Conservation (phyloP, 1,140 invertebrate species). For the Octopus bimaculoides region DNA sequence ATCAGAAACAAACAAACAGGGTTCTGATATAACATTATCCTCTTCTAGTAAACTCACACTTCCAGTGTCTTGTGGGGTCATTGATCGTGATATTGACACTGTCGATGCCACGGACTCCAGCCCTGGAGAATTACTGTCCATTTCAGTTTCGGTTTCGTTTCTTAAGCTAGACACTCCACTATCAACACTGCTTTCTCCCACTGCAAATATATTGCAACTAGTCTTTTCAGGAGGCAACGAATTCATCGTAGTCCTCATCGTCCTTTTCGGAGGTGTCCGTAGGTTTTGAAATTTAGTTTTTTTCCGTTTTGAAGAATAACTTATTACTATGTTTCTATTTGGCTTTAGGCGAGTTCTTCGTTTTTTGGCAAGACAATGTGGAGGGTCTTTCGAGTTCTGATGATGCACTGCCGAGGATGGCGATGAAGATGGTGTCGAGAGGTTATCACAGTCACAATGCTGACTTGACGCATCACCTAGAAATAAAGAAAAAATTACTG, state of each 20-base stretch:
- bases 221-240: not conserved
- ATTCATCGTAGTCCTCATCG: not conserved
- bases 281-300: constrained; percentile 3
- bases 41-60: constrained; percentile 1
- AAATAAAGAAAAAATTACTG: not conserved
- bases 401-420: not conserved
- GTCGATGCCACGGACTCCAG: constrained; percentile 10
- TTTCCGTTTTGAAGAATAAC: constrained; percentile 9
- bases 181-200: constrained; percentile 10
- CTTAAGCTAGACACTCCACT: constrained; percentile 5
- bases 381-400: not conserved
- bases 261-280: not conserved
- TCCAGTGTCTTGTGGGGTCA: constrained; percentile 6
- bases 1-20: not conserved
- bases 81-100: not conserved
- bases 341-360: not conserved
- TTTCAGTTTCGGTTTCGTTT: constrained; percentile 11
- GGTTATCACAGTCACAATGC: constrained; percentile 5
- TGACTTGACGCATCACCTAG: constrained; percentile 4
- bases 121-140: constrained; percentile 9
- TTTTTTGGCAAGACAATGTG: not conserved
- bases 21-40: not conserved
- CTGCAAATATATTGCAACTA: constrained; percentile 10
- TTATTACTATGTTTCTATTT: constrained; percentile 1
- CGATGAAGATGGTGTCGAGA: constrained; percentile 5